Percentiles rank a stretch among this genome's conserved stretches.
Evolutionary conservation across 2,113 vertebrate species (phyloP).

Genomic region (Bungarus multicinctus): DNA sequence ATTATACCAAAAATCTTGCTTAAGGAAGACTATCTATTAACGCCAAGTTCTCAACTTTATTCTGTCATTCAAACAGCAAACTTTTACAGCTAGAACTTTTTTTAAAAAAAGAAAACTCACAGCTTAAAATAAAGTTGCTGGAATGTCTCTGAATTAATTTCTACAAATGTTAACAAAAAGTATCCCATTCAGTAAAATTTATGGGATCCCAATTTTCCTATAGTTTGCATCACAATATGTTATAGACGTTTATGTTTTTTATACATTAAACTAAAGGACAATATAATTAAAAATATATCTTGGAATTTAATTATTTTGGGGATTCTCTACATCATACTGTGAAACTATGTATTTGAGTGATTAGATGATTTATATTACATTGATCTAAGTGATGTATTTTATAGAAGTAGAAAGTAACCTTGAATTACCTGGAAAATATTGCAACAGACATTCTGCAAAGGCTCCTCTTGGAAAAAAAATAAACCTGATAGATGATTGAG

Average conservation of each 20-base stretch:
- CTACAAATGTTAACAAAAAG: neutral
- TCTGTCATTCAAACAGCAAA: neutral
- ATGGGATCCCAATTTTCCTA: neutral
- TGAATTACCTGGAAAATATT: neutral
- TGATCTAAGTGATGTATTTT: neutral
- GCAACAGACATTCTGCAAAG: neutral
- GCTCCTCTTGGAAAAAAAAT: neutral
- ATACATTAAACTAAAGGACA: neutral
- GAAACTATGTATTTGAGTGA: neutral
- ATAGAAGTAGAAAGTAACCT: neutral
- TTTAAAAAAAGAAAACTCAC: neutral
- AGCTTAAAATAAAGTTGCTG: neutral
- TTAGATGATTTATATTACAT: neutral
- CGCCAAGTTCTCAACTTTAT: rapidly evolving
- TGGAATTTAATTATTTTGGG: neutral
- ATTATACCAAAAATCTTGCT: rapidly evolving
- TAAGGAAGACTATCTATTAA: rapidly evolving
- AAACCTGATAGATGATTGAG: neutral
- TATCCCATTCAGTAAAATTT: neutral
- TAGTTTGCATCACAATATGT: neutral
- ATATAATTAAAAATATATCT: neutral
- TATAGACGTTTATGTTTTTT: neutral
- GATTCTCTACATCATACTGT: neutral
- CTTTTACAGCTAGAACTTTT: neutral
- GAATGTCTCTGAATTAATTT: neutral